Base-by-base conservation (phyloP, 1,140 invertebrate genomes). In the Solenopsis fugax region DNA sequence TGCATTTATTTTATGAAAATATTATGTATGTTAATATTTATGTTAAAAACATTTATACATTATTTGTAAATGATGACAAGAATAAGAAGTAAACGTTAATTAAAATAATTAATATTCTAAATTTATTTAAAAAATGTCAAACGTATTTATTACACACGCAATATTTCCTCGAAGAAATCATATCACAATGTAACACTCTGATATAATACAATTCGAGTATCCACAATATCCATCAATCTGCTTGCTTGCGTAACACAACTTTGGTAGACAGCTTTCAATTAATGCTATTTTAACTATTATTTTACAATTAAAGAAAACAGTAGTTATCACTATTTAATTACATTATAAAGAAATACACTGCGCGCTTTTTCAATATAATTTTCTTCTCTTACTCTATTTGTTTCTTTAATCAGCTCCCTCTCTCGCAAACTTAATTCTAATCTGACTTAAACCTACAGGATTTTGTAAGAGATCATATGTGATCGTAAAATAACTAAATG, bases 81-180 rank as follows among this genome's bases (percentile, higher is more conserved):
- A 81, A 54, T 71, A 41, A 41, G 16, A 71, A 81, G 24, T 41
- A 24, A 81, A 71, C 13, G 3, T 80, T 81, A 56, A 16, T 48
- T 13, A 29, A 29, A 29, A 29, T 29, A 7, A 41, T 41, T 5
- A 60, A 62, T 37, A 29, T 75, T 71, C 16, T 41, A 24, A 21
- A 71, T 81, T 71, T 69, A 80, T 69, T 81, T 84, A 84, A 62
- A 75, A 82, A 75, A 84, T 48, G n/a, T 29, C 13, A 48, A 50
- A 41, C 16, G 16, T 13, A 58, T 75, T 73, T 6, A 45, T 58
- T 34, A 45, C 13, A 29, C 13, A 56, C 10, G 21, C 45, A 56
- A 72, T 21, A 81, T 72, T 48, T 72, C 16, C 9, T 69, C n/a
- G 9, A 54, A 54, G 34, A 81, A 50, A 69, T 81, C 34, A 1